Evolutionary conservation across 1,140 invertebrate genomes (phyloP).

Genomic region (Conus ventricosus): DNA sequence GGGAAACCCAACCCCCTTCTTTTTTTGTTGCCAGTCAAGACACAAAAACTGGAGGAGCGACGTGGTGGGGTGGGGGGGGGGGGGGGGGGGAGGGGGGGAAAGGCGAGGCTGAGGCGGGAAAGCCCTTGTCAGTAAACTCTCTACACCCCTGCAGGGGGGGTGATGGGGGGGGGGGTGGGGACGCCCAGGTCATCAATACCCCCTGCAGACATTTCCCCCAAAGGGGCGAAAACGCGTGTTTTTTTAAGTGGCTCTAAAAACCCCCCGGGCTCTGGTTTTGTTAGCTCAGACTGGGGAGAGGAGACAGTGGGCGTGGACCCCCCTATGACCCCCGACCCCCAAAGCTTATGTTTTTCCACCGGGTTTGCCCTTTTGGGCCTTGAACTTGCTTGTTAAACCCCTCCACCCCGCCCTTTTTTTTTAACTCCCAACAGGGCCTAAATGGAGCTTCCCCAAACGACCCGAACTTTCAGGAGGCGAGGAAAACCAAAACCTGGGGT

Average conservation of each 20-base stretch:
- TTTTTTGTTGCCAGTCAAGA: neutral
- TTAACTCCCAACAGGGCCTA: neutral
- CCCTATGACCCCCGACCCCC: neutral
- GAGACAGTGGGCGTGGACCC: neutral
- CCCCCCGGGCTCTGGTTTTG: neutral
- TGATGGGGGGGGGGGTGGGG: neutral
- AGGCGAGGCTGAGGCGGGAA: neutral
- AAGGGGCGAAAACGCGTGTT: neutral
- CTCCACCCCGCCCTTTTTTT: neutral
- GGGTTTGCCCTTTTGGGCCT: neutral
- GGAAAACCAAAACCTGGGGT: too few species aligned
- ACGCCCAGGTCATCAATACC: neutral
- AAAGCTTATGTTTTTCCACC: constrained; percentile 7
- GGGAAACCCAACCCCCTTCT: neutral
- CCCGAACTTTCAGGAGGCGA: too few species aligned
- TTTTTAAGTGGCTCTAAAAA: neutral
- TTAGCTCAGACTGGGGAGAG: neutral
- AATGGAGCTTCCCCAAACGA: neutral
- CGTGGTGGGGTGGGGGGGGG: neutral
- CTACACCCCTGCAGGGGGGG: neutral
- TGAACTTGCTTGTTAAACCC: neutral
- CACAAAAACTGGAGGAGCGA: neutral
- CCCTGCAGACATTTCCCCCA: neutral
- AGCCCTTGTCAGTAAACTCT: neutral
- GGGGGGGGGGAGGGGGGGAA: neutral